phyloP scores from a whole-genome alignment of 2,888 invertebrate species.

The Scaptomyza caliginosa region DNA sequence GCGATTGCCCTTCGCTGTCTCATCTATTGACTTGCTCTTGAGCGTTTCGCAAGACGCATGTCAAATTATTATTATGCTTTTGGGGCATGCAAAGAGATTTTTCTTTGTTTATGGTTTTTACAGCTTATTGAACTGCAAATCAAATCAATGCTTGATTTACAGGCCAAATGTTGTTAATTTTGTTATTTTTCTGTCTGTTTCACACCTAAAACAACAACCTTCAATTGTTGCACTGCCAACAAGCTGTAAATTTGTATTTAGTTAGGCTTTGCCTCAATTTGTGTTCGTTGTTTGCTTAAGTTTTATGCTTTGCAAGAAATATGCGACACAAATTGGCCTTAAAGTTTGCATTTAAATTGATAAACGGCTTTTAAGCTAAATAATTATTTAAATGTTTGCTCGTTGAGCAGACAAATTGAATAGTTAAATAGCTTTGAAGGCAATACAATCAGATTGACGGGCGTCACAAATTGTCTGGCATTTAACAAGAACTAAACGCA shows the following conservation, averaged over 20 bases:
- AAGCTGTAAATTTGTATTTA: background rate
- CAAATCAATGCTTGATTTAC: conserved; percentile 27
- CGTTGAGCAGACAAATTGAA: conserved; percentile 33
- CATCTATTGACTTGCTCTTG: conserved; percentile 47
- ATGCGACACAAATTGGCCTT: conserved; percentile 20
- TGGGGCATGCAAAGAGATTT: background rate
- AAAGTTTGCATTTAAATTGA: conserved; percentile 52
- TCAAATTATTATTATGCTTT: conserved; percentile 48
- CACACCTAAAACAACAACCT: conserved; percentile 30
- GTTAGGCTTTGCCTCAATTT: conserved; percentile 8
- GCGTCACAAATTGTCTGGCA: conserved; percentile 56
- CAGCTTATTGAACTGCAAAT: conserved; percentile 29
- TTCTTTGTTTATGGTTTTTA: conserved; percentile 7
- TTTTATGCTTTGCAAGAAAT: conserved; percentile 33
- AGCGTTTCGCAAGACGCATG: conserved; percentile 50
- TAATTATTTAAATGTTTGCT: conserved; percentile 18
- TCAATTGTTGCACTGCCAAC: conserved; percentile 13
- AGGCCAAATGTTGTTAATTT: conserved; percentile 51
- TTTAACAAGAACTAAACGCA: conserved; percentile 33
- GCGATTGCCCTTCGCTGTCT: conserved; percentile 20
- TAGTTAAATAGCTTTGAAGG: conserved; percentile 34
- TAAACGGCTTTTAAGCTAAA: conserved; percentile 27
- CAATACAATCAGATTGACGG: conserved; percentile 54
- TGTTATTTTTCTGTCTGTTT: conserved; percentile 46
- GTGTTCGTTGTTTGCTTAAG: conserved; percentile 8